Evolutionary conservation across 2,888 invertebrate genomes (phyloP).

Genomic region (Thera obeliscata): DNA sequence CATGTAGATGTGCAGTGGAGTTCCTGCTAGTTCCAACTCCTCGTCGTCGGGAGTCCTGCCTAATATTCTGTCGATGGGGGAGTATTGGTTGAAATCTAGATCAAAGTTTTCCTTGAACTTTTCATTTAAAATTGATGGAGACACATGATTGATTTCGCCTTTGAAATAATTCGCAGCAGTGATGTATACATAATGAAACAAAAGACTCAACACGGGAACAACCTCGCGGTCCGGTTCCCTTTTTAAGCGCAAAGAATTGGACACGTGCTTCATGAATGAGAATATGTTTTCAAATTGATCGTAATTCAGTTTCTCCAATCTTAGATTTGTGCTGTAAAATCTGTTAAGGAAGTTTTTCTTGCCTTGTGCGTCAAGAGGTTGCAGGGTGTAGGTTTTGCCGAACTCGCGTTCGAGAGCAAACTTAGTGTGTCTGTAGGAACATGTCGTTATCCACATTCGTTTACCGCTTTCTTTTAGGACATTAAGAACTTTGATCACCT

Average conservation of each 20-base stretch:
- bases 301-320: slow-evolving; percentile 50
- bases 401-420: slow-evolving; percentile 41
- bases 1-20: slow-evolving; percentile 54
- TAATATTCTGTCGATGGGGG: slow-evolving; percentile 43
- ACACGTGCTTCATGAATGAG: slow-evolving; percentile 45
- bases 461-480: slow-evolving; percentile 42
- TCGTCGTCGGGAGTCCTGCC: slow-evolving; percentile 42
- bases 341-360: slow-evolving; percentile 47
- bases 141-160: slow-evolving; percentile 48
- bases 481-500: slow-evolving; percentile 47
- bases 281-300: slow-evolving; percentile 49
- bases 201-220: slow-evolving; percentile 48
- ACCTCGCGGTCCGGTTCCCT: slow-evolving; percentile 37
- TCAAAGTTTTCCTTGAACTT: slow-evolving; percentile 44
- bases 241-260: slow-evolving; percentile 27
- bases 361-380: slow-evolving; percentile 41
- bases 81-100: slow-evolving; percentile 41
- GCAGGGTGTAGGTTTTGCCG: slow-evolving; percentile 44
- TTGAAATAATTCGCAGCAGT: slow-evolving; percentile 45
- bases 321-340: slow-evolving; percentile 51
- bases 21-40: slow-evolving; percentile 48
- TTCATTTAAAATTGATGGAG: slow-evolving; percentile 42
- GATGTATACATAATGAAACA: slow-evolving; percentile 49
- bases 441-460: slow-evolving; percentile 53
- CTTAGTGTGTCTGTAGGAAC: slow-evolving; percentile 44